These are phyloP conservation scores for Geopemphigus sp. DNA, from an alignment of 1,140 invertebrate species.

Conservation along the genomic window DNA sequence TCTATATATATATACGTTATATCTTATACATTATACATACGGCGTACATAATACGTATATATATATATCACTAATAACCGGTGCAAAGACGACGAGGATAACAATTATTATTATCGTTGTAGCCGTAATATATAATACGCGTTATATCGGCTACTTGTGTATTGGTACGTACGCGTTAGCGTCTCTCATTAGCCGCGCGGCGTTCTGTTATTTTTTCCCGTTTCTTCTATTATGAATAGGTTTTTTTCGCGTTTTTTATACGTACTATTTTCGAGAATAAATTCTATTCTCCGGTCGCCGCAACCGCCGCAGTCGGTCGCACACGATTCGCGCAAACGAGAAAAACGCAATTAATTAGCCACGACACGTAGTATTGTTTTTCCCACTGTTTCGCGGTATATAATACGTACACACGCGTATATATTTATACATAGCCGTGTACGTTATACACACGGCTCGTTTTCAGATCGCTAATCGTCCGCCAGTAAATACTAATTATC, in stretches of 20 bases:
- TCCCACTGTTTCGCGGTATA: not conserved
- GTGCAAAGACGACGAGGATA: too few species aligned
- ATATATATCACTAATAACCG: too few species aligned
- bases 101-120: too few species aligned
- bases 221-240: not conserved
- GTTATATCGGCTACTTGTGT: too few species aligned
- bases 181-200: not conserved
- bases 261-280: not conserved
- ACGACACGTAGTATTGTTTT: constrained; percentile 39
- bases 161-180: not conserved
- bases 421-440: not conserved
- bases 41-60: too few species aligned
- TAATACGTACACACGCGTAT: not conserved
- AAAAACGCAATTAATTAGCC: constrained; percentile 41
- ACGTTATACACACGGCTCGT: too few species aligned
- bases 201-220: not conserved
- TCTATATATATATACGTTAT: not conserved
- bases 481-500: not conserved
- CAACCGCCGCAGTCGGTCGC: too few species aligned
- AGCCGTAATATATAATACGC: too few species aligned
- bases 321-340: constrained; percentile 7
- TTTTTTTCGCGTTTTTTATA: not conserved
- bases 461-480: constrained; percentile 21
- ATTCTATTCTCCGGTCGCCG: not conserved
- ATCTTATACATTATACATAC: too few species aligned